Conservation (phyloP, 2,797 vertebrate species). For the Gambusia yucatana region DNA sequence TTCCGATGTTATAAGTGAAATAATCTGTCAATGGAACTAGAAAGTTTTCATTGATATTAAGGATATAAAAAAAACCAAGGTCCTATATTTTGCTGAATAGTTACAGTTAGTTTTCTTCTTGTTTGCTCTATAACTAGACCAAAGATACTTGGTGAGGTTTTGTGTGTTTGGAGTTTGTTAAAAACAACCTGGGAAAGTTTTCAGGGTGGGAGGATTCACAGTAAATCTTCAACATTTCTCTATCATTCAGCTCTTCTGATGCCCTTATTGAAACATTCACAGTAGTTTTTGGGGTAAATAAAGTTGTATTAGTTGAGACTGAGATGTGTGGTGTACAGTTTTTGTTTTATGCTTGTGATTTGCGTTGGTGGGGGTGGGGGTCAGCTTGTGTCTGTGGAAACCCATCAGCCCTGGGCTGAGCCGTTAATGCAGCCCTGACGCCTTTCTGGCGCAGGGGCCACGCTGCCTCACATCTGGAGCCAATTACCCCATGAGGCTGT, state of each 20-base stretch:
- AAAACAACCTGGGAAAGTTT: not conserved
- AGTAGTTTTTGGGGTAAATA: not conserved
- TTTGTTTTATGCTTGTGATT: slow-evolving; percentile 41
- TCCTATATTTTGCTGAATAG: no score
- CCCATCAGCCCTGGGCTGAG: slow-evolving; percentile 75
- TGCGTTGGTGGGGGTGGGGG: slow-evolving; percentile 24
- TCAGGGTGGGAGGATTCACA: not conserved
- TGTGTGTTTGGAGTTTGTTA: no score
- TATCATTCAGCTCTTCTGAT: not conserved
- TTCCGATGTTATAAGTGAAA: no score
- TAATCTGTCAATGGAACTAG: no score
- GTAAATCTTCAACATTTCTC: not conserved
- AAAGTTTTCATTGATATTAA: no score
- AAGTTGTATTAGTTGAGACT: slow-evolving; percentile 18
- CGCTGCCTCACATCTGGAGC: slow-evolving; percentile 90
- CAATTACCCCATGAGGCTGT: slow-evolving; percentile 90
- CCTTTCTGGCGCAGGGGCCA: slow-evolving; percentile 87
- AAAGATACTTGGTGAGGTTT: no score
- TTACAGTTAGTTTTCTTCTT: no score
- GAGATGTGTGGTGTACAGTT: slow-evolving; percentile 48
- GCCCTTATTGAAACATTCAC: not conserved
- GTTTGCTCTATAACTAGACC: no score
- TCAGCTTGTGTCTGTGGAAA: slow-evolving; percentile 57
- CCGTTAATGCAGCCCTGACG: slow-evolving; percentile 83
- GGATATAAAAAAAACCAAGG: no score